A percentile compares a stretch with the other conserved stretches of the same genome.
phyloP scores from a whole-genome alignment of 2,888 invertebrate species.

The Drosophila engyochracea region DNA sequence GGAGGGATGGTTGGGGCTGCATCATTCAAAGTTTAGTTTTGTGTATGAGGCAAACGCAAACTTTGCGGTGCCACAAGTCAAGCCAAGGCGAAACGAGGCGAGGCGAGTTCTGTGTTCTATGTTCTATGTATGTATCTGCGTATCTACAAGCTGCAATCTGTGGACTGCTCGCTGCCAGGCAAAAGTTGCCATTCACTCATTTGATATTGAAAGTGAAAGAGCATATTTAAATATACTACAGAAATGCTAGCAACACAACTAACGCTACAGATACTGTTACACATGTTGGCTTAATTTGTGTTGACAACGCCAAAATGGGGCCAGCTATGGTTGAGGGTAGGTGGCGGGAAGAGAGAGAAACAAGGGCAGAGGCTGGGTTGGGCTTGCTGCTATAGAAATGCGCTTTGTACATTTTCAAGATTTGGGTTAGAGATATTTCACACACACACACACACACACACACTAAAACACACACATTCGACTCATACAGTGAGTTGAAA shows the following conservation, averaged over 20 bases:
- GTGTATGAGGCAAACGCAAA: conserved; percentile 49
- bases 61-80: conserved; percentile 51
- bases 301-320: conserved; percentile 65
- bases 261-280: conserved; percentile 41
- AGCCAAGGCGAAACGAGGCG: conserved; percentile 2
- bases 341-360: background rate
- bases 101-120: conserved; percentile 24
- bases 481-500: conserved; percentile 3
- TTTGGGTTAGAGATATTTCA: conserved; percentile 76
- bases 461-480: conserved; percentile 17
- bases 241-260: conserved; percentile 11
- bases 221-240: conserved; percentile 74
- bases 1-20: conserved; percentile 19
- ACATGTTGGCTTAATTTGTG: conserved; percentile 77
- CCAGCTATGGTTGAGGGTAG: conserved; percentile 10
- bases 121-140: conserved; percentile 22
- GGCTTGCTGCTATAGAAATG: conserved; percentile 47
- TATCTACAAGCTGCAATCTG: conserved; percentile 76
- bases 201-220: conserved; percentile 81
- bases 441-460: conserved; percentile 14
- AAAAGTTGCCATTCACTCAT: conserved; percentile 76
- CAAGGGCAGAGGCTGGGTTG: background rate
- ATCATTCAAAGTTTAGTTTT: conserved; percentile 57
- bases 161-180: conserved; percentile 64
- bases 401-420: conserved; percentile 77